Evolutionary conservation across 92 coral and sea anemone genomes (phyloP), one percentile per base, ranked within the genome.

Genomic region (Muricea muricata): DNA sequence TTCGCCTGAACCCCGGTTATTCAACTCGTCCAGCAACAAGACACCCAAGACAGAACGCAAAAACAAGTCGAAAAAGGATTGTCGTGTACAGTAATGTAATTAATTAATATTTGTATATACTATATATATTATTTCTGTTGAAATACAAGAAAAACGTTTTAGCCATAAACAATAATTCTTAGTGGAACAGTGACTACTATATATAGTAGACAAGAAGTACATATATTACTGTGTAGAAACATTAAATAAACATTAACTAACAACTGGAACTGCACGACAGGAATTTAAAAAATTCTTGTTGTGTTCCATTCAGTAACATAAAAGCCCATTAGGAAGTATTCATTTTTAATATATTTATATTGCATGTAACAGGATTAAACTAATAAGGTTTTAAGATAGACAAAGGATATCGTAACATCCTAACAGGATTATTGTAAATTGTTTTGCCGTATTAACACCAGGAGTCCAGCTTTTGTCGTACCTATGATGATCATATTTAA

Each of bases 11-110:
- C 70, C 28, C 34, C 39, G 71, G 46, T 45, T 58, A 7, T 40
- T 45, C 9, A 78, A 26, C 50, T 54, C 61, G 70, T 13, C 41
- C 0, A 58, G 33, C 25, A 58, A 78, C 32, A 78, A 24, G 29
- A 78, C 83, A 58, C 83, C 83, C 3, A 57, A 56, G 55, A 56
- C 50, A 1, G 83, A 78, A 58, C 83, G 83, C 48, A 78, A 78
- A 30, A 78, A 61, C 34, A 78, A 78, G 37, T 78, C 83, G 17
- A 78, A 78, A 35, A 78, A 78, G 25, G 83, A 78, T 3, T 78
- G 83, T 78, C 83, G 83, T 78, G 83, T 78, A 61, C 83, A 78
- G 55, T 78, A 30, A 77, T 10, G 9, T 55, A 56, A 32, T 55
- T 55, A 56, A 34, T 37, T 17, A 70, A 37, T 37, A 37, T 37